phyloP scores from a whole-genome alignment of 1,140 invertebrate species.

The Drosophila mauritiana region DNA sequence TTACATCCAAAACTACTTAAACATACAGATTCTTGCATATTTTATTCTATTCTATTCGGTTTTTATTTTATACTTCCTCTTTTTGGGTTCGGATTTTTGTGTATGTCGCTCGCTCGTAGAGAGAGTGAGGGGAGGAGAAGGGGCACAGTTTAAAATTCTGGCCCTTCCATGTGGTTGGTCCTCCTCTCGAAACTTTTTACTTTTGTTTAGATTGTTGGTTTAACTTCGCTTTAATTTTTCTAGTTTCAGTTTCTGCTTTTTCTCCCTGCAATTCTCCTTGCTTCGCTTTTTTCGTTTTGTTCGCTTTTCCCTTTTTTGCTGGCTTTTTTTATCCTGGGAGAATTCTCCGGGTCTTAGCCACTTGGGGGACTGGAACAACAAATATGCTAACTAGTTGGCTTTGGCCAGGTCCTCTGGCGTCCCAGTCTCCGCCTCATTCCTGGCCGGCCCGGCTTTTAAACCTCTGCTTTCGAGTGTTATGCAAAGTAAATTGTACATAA shows the following conservation, averaged over 20 bases:
- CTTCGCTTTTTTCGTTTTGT: constrained; percentile 1
- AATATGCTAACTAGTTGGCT: constrained; percentile 60
- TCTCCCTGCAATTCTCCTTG: not conserved
- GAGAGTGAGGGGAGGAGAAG: constrained; percentile 14
- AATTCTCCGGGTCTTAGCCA: constrained; percentile 20
- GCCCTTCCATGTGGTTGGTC: constrained; percentile 10
- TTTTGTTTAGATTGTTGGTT: constrained; percentile 33
- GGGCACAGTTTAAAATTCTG: constrained; percentile 9
- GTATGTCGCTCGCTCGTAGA: constrained; percentile 2
- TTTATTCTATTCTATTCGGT: constrained; percentile 1
- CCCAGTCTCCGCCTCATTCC: constrained; percentile 8
- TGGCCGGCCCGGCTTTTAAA: constrained; percentile 34
- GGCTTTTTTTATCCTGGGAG: constrained; percentile 1
- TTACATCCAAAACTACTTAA: constrained; percentile 19
- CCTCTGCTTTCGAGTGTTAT: constrained; percentile 69
- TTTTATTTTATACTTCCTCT: constrained; percentile 9
- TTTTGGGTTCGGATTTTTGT: not conserved
- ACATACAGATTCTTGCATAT: constrained; percentile 22
- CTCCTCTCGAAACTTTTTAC: constrained; percentile 27
- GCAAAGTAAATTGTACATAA: constrained; percentile 82
- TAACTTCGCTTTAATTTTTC: constrained; percentile 25
- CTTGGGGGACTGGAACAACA: constrained; percentile 35
- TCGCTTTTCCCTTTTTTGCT: constrained; percentile 1
- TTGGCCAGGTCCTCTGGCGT: constrained; percentile 13
- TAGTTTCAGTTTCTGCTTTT: constrained; percentile 15